Conservation (phyloP, 1,140 invertebrate species). For the Scylla paramamosain region DNA sequence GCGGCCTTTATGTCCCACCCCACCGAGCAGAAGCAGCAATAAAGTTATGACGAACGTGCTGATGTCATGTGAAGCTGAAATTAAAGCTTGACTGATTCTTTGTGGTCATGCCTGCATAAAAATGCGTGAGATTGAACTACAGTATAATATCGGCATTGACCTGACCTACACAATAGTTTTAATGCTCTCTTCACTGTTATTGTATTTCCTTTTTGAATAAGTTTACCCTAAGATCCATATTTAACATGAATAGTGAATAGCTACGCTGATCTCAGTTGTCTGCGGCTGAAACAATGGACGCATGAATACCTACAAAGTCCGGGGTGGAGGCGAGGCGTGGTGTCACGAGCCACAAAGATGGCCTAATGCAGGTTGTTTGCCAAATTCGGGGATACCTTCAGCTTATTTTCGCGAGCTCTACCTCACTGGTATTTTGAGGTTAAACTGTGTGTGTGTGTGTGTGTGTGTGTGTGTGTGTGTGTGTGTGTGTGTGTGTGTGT, state of each 20-base stretch:
- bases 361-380: background rate
- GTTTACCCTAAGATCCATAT: background rate
- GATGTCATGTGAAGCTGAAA: background rate
- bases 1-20: background rate
- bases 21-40: no score
- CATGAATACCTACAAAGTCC: background rate
- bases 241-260: background rate
- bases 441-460: slow-evolving; percentile 38
- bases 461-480: slow-evolving; percentile 1
- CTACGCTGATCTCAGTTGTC: background rate
- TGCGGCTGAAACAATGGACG: background rate
- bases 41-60: no score
- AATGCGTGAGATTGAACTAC: background rate
- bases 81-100: background rate
- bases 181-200: background rate
- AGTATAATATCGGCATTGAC: background rate
- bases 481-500: background rate
- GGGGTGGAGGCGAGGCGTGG: background rate
- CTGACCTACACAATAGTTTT: background rate
- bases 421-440: background rate
- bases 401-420: background rate
- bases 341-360: background rate
- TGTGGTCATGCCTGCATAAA: background rate
- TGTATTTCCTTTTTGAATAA: background rate
- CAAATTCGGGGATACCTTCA: background rate